Percentiles rank a stretch among this genome's conserved stretches.
These are phyloP conservation scores for Ganaspis sp. DNA, from an alignment of 1,140 invertebrate genomes.

Conservation along the genomic window DNA sequence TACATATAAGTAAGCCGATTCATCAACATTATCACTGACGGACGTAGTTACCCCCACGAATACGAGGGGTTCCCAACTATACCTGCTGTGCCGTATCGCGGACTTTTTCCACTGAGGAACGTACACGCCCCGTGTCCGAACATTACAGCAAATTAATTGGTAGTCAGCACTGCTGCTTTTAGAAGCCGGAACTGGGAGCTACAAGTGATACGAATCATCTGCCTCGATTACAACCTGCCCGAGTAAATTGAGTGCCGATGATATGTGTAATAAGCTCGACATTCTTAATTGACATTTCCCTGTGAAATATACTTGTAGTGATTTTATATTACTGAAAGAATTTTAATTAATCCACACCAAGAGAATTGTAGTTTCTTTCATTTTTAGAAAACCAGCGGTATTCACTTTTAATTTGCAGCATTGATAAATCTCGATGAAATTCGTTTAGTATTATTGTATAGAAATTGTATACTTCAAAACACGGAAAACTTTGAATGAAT, in stretches of 20 bases:
- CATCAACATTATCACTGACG: conserved; percentile 73
- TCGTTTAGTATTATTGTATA: no score
- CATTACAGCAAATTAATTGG: conserved; percentile 30
- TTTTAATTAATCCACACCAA: no score
- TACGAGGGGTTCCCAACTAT: conserved; percentile 58
- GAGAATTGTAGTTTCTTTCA: no score
- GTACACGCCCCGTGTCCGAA: conserved; percentile 15
- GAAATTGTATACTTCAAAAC: no score
- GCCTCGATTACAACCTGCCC: not conserved
- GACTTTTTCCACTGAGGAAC: not conserved
- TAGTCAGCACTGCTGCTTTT: conserved; percentile 1
- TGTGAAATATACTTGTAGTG: not conserved
- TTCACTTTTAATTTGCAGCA: no score
- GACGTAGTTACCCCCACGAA: conserved; percentile 61
- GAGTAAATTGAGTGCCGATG: conserved; percentile 9
- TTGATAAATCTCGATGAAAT: no score
- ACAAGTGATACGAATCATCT: conserved; percentile 25
- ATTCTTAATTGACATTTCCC: conserved; percentile 15
- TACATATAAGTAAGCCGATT: conserved; percentile 65
- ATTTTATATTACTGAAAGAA: no score
- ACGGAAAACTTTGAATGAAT: no score
- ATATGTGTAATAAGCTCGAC: not conserved
- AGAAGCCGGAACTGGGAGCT: conserved; percentile 21
- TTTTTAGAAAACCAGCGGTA: no score
- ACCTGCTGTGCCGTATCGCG: conserved; percentile 42